Evolutionary conservation across 2,113 vertebrate species (phyloP), one percentile per base, ranked within the genome.

Genomic region (Tupaia tana): DNA sequence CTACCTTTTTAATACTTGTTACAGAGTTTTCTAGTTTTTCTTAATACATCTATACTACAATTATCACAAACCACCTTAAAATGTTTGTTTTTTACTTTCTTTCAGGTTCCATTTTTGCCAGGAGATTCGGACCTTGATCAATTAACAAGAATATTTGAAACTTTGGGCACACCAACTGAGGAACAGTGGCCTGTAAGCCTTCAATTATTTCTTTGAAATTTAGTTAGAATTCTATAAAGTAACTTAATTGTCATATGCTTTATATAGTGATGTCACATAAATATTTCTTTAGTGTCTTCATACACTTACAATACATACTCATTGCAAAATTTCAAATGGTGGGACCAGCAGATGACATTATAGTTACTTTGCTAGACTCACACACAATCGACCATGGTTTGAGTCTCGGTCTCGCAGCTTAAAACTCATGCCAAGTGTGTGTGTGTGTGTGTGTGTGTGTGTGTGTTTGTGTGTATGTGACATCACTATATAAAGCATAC

Each of bases 111-210:
- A 1, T 99, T 99, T 98, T 98, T 99, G 88, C 99, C 99, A 71
- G 99, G 99, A 97, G 99, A 99, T 96, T 99, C 99, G 4, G 99
- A 99, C 97, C 99, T 99, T 77, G 99, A 99, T 96, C 99, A 99
- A 73, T 98, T 99, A 89, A 99, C 99, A 52, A 99, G 99, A 97
- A 99, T 99, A 98, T 99, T 99, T 98, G 99, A 99, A 98, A 99
- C 99, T 64, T 97, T 99, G 54, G 99, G 99, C 67, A 99, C 99
- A 52, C 99, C 99, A 73, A 99, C 99, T 77, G 99, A 99, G 94
- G 99, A 99, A 6, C 99, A 98, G 0, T 99, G 99, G 99, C 99
- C 99, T 91, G 99, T 99, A 95, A 97, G 99, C 98, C 18, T 31
- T 67, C 11, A 61, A n/a, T 25, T 18, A 54, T 90, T 89, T 84